These are phyloP conservation scores for Hippocampus zosterae DNA, from an alignment of 2,113 vertebrate genomes.

Conservation along the genomic window DNA sequence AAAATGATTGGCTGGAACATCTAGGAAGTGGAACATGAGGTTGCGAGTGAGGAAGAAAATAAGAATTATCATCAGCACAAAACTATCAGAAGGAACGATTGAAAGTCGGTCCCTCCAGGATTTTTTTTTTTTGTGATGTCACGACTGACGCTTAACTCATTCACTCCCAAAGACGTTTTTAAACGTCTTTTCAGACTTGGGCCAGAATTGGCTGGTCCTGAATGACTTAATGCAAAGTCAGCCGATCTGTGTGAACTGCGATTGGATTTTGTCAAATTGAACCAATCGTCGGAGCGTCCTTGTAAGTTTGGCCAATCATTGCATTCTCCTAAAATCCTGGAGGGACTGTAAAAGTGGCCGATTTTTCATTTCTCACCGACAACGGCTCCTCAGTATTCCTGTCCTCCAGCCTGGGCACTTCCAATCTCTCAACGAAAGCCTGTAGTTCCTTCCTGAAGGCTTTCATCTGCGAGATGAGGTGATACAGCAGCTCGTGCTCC, in stretches of 20 bases:
- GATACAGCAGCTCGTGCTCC: conserved; percentile 91
- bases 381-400: conserved; percentile 85
- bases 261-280: too few species aligned
- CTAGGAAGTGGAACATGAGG: conserved; percentile 72
- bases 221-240: background rate
- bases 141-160: background rate
- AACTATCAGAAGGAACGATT: background rate
- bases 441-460: conserved; percentile 94
- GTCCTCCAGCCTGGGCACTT: conserved; percentile 84
- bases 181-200: too few species aligned
- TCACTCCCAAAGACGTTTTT: too few species aligned
- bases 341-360: background rate
- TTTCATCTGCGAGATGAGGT: conserved; percentile 97
- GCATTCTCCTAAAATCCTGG: background rate
- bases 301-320: background rate
- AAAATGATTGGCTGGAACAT: conserved; percentile 99
- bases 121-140: background rate
- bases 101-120: background rate
- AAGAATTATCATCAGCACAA: conserved; percentile 31
- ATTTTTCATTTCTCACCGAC: conserved; percentile 80
- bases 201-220: too few species aligned
- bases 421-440: conserved; percentile 89
- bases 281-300: too few species aligned
- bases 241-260: too few species aligned
- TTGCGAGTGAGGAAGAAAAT: conserved; percentile 36